phyloP scores from a whole-genome alignment of 1,140 invertebrate genomes.

The Steinernema feltiae region DNA sequence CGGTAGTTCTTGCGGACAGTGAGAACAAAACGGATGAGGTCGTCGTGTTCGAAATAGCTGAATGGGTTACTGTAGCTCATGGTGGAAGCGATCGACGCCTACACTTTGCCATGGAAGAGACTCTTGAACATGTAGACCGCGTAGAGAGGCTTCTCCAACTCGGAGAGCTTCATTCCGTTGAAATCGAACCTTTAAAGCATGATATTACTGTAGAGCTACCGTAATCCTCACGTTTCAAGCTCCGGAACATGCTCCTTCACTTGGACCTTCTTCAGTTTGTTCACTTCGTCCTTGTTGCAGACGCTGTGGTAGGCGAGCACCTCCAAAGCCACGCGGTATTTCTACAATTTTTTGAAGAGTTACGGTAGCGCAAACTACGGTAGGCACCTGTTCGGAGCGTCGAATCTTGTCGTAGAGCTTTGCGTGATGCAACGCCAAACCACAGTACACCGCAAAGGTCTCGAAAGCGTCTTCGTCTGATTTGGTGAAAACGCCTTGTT shows the following conservation, averaged over 20 bases:
- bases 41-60: slow-evolving; percentile 61
- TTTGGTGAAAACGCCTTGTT: slow-evolving; percentile 67
- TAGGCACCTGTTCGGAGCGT: slow-evolving; percentile 67
- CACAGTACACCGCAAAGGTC: slow-evolving; percentile 77
- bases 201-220: slow-evolving; percentile 25
- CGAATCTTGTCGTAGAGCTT: slow-evolving; percentile 77
- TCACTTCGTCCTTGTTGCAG: slow-evolving; percentile 69
- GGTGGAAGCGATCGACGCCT: slow-evolving; percentile 21
- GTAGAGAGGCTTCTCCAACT: slow-evolving; percentile 68
- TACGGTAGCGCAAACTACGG: no score
- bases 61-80: slow-evolving; percentile 20
- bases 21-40: slow-evolving; percentile 69
- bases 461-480: slow-evolving; percentile 76
- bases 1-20: slow-evolving; percentile 78
- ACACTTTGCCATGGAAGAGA: slow-evolving; percentile 66
- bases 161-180: slow-evolving; percentile 67
- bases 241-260: slow-evolving; percentile 53
- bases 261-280: slow-evolving; percentile 59
- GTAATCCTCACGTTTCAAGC: slow-evolving; percentile 57
- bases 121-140: slow-evolving; percentile 74
- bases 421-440: slow-evolving; percentile 75
- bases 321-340: slow-evolving; percentile 74
- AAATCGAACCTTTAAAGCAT: slow-evolving; percentile 67
- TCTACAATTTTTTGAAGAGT: no score
- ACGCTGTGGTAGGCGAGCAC: slow-evolving; percentile 77